Base-by-base conservation (phyloP, 2,797 vertebrate species). In the Sebastes ruberrimus region DNA sequence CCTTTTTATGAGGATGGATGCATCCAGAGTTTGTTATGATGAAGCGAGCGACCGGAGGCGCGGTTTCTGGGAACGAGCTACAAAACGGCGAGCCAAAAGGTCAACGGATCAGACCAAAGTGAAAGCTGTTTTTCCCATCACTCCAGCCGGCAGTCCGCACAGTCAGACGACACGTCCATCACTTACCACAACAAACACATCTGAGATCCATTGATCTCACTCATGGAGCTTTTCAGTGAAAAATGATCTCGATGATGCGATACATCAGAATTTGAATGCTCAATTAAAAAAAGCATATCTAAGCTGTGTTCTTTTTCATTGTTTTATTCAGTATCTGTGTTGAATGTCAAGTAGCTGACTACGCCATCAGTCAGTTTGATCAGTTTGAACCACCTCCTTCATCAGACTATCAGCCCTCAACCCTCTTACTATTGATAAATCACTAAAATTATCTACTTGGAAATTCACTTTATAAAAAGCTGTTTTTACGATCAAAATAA, bases 1-100 rank as follows among this genome's bases (percentile, higher is more conserved):
- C 85, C 86, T 88, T 90, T 89, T 90, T 85, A 95, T 92, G 86
- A 94, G 88, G 86, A 93, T 90, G 80, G 89, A 93, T 93, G 88
- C 64, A 46, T 84, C 68, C 74, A 46, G 67, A 88, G 80, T 60
- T 87, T 86, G 74, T 82, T 80, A 87, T 92, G 89, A 93, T 92
- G 84, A 89, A 88, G 80, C 81, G 84, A 88, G 81, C 75, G 14
- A 84, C 69, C 77, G 82, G 55, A 84, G 72, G 87, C 35, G 2
- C 80, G 55, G 35, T 88, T 94, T 95, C 91, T 94, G 89, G 91
- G 94, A 94, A 94, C 33, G 1, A 68, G 88, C 77, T 63, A 75
- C 78, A 89, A 87, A 91, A 86, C 22, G 32, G 61, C 14, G 65
- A 82, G 88, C 81, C 85, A 94, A 92, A 49, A 94, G 93, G 92